Conservation (phyloP, 2,888 invertebrate genomes). For the Andrena dorsata region DNA sequence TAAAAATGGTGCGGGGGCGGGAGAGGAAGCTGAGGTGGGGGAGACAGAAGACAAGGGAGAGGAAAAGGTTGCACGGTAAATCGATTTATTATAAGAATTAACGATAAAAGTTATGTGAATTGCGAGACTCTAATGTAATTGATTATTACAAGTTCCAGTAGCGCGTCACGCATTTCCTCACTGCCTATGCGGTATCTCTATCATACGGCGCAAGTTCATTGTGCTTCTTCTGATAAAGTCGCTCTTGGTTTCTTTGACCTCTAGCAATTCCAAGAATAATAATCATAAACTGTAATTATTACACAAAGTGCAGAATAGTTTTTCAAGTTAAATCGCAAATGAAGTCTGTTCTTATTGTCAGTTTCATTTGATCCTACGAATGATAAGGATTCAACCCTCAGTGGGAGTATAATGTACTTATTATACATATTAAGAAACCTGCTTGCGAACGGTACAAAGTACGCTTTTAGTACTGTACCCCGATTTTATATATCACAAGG, state of each 20-base stretch:
- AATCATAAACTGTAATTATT: too few relatives aligned
- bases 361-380: too few relatives aligned
- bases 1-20: background rate
- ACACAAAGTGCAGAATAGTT: too few relatives aligned
- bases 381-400: too few relatives aligned
- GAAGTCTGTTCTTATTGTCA: too few relatives aligned
- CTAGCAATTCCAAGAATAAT: too few relatives aligned
- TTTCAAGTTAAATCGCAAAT: too few relatives aligned
- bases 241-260: background rate
- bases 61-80: background rate
- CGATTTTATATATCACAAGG: conserved; percentile 33
- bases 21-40: background rate
- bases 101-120: conserved; percentile 1
- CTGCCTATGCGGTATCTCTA: background rate
- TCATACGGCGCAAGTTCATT: background rate
- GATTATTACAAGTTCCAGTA: background rate
- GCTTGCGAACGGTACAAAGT: background rate
- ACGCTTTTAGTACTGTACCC: conserved; percentile 3
- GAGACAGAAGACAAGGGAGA: background rate
- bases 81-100: background rate
- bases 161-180: background rate
- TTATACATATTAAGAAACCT: background rate
- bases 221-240: background rate
- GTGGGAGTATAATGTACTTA: too few relatives aligned
- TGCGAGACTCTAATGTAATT: background rate